These are phyloP conservation scores for Erethizon dorsatum DNA, from an alignment of 2,797 vertebrate genomes.

Conservation along the genomic window DNA sequence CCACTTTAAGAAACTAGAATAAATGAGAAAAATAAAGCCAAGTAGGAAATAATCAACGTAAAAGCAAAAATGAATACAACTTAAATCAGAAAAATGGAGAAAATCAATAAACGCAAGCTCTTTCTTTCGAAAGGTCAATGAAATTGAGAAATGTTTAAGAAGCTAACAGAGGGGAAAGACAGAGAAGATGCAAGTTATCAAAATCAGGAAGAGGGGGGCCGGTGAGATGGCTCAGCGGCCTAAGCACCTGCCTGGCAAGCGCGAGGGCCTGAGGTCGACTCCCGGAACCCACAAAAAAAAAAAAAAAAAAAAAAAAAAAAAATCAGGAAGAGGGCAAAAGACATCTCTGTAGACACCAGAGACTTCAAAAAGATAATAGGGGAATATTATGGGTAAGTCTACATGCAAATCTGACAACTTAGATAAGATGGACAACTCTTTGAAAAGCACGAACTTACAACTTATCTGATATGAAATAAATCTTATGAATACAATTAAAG, in stretches of 20 bases:
- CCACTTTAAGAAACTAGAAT: background rate
- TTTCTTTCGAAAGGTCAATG: background rate
- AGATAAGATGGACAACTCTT: background rate
- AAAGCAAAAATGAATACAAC: conserved; percentile 7
- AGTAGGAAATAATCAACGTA: conserved; percentile 11
- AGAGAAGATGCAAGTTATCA: background rate
- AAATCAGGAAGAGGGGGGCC: too few relatives aligned
- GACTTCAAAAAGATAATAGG: background rate
- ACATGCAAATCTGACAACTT: background rate
- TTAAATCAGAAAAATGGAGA: conserved; percentile 4
- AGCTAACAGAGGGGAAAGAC: background rate
- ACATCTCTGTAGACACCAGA: background rate
- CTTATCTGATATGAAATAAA: background rate
- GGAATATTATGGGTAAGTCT: background rate
- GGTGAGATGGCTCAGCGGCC: too few relatives aligned
- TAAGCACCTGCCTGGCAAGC: too few relatives aligned
- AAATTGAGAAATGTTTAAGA: background rate
- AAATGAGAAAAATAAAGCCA: background rate
- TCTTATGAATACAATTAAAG: background rate
- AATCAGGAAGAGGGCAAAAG: too few relatives aligned
- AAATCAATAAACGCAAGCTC: conserved; percentile 1
- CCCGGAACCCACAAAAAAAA: too few relatives aligned
- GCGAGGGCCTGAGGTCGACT: too few relatives aligned
- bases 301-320: too few relatives aligned
- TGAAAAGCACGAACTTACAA: background rate